Percentiles rank a stretch among this genome's conserved stretches.
Evolutionary conservation across 1,140 invertebrate genomes (phyloP).

Genomic region (Apocrypta bakeri): DNA sequence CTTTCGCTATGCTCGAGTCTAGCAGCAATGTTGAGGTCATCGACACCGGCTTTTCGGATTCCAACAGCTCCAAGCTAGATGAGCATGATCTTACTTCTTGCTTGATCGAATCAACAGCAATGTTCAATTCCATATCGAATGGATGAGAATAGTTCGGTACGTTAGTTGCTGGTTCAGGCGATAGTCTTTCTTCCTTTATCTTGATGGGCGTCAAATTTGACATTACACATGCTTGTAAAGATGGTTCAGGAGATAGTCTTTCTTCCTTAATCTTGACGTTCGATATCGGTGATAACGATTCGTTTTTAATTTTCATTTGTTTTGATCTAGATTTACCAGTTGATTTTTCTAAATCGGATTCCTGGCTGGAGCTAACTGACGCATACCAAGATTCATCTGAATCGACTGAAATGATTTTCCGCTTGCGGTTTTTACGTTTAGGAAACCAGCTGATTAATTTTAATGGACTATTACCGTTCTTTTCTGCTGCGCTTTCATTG

Average conservation of each 20-base stretch:
- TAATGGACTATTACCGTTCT: not conserved
- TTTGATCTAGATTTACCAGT: not conserved
- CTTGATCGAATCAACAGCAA: not conserved
- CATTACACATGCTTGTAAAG: no score
- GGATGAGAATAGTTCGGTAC: not conserved
- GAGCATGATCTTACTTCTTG: not conserved
- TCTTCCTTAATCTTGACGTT: constrained; percentile 17
- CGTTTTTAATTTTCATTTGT: not conserved
- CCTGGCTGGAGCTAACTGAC: not conserved
- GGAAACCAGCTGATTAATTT: constrained; percentile 29
- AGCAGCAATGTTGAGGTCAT: not conserved
- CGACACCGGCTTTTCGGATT: constrained; percentile 3
- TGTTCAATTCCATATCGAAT: not conserved
- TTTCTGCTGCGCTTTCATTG: not conserved
- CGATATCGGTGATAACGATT: no score
- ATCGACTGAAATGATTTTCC: not conserved
- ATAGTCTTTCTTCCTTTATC: constrained; percentile 13
- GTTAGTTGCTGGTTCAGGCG: not conserved
- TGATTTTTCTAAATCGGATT: not conserved
- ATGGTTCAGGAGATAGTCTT: not conserved
- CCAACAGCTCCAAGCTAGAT: not conserved
- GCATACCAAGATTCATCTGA: not conserved
- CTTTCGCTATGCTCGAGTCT: constrained; percentile 38
- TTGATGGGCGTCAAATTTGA: no score
- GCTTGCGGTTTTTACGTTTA: not conserved